Base-by-base conservation (phyloP, 1,140 invertebrate genomes). In the Zaprionus taronus region DNA sequence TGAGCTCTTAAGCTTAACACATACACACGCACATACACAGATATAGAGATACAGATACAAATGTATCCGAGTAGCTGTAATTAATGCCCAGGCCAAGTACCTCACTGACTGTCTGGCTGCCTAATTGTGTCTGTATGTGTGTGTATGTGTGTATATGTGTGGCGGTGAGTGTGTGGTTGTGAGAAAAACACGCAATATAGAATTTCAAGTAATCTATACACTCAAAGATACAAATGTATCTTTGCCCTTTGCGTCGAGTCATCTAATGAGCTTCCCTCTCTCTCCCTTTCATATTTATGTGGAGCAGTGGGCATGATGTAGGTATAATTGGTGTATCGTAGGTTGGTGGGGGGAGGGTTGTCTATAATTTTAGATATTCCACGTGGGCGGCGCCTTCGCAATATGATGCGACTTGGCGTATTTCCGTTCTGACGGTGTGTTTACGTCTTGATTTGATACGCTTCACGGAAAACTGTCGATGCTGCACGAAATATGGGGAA, bases 401-500 rank as follows among this genome's bases (percentile, higher is more conserved):
- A 73, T 73, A 70, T 67, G 31, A 66, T 66, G 41, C 28, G 28
- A 47, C 20, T 12, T 5, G 47, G 28, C 31, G 56, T 60, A 47
- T 55, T 38, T 61, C 38, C 22, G 24, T 61, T 60, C 22, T 36
- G 20, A 36, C 47, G 47, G 53, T 60, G 58, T 78, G 64, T 83
- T 82, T 76, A 63, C 67, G 81, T 57, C 70, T 49, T 55, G 71
- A 85, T 81, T 84, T 60, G 66, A 72, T 84, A 79, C 57, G 62
- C 85, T 74, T 61, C 68, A 38, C 26, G 66, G 70, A 71, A 87
- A 87, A 90, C 84, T 84, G 84, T 79, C 85, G 81, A 87, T 79
- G 79, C 73, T 53, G 81, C 84, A 22, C 47, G 12, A 24, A 51
- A 14, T 51, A 12, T 9, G 7, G 5, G 5, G 4, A n/a, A 31